Percentiles rank a stretch among this genome's conserved stretches.
Conservation (phyloP, 2,797 vertebrate genomes). For the Coilia nasus region DNA sequence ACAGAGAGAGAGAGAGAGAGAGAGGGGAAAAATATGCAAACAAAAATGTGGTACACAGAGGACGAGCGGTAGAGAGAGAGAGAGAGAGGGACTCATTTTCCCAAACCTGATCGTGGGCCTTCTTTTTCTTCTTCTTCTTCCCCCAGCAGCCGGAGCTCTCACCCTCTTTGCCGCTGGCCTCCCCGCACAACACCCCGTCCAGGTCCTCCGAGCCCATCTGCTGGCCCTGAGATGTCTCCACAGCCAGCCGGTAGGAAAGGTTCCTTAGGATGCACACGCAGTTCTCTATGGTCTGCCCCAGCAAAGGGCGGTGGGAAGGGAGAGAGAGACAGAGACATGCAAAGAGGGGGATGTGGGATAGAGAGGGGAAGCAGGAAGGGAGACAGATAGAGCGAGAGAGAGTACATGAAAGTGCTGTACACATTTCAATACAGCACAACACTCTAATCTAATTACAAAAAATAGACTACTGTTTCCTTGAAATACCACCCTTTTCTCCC, state of each 20-base stretch:
- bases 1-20: not conserved
- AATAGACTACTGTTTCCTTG: not conserved
- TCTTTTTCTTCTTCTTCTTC: conserved; percentile 99
- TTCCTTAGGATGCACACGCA: conserved; percentile 99
- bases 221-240: conserved; percentile 97
- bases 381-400: not conserved
- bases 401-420: not conserved
- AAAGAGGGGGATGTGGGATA: not conserved
- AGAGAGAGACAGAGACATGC: conserved; percentile 8
- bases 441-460: not conserved
- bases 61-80: not conserved
- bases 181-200: conserved; percentile 93
- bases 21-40: not conserved
- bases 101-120: conserved; percentile 96
- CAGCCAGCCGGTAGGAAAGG: conserved; percentile 97
- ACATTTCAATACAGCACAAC: not conserved
- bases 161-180: conserved; percentile 88
- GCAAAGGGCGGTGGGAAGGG: not conserved
- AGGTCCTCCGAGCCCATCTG: conserved; percentile 97
- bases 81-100: not conserved
- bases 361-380: not conserved
- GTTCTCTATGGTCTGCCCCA: conserved; percentile 94
- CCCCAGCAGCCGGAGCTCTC: conserved; percentile 99
- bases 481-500: not conserved
- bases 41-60: not conserved